Percentiles rank a stretch among this genome's conserved stretches.
Evolutionary conservation across 2,113 vertebrate species (phyloP).

Genomic region (Collichthys lucidus): DNA sequence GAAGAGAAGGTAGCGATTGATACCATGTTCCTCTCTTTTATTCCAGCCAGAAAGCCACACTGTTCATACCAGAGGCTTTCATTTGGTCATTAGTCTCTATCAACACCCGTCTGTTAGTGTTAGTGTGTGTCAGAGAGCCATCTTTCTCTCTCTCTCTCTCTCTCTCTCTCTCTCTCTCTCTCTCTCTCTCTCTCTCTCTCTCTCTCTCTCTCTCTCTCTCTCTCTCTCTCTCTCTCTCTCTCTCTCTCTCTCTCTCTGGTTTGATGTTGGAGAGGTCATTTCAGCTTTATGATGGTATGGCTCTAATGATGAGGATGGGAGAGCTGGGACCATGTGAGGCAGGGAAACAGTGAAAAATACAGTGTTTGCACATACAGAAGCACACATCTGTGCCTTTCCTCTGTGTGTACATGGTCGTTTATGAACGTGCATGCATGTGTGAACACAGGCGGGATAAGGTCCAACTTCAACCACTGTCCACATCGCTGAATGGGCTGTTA

Average conservation of each 20-base stretch:
- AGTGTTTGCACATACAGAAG: not conserved
- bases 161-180: slow-evolving; percentile 34
- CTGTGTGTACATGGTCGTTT: not conserved
- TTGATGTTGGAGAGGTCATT: slow-evolving; percentile 79
- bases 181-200: slow-evolving; percentile 50
- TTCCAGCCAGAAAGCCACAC: slow-evolving; percentile 57
- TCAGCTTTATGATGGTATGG: slow-evolving; percentile 65
- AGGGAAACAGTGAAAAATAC: slow-evolving; percentile 35
- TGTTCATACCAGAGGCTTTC: slow-evolving; percentile 69
- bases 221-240: slow-evolving; percentile 49
- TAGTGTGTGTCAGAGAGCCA: slow-evolving; percentile 70
- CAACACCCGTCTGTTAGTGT: slow-evolving; percentile 73
- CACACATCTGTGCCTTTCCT: slow-evolving; percentile 33
- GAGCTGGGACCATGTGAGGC: slow-evolving; percentile 51
- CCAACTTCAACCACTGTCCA: slow-evolving; percentile 54
- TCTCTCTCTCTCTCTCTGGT: slow-evolving; percentile 32
- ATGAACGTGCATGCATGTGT: not conserved
- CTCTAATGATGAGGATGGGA: slow-evolving; percentile 67
- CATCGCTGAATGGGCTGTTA: slow-evolving; percentile 68
- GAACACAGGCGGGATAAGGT: slow-evolving; percentile 40
- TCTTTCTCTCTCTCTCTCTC: slow-evolving; percentile 61
- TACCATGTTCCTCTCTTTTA: slow-evolving; percentile 41
- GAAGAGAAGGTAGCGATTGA: slow-evolving; percentile 29
- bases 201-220: slow-evolving; percentile 51
- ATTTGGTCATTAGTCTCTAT: slow-evolving; percentile 81